A percentile compares a stretch with the other conserved stretches of the same genome.
phyloP scores from a whole-genome alignment of 2,888 invertebrate species.

The Gymnosoma rotundatum region DNA sequence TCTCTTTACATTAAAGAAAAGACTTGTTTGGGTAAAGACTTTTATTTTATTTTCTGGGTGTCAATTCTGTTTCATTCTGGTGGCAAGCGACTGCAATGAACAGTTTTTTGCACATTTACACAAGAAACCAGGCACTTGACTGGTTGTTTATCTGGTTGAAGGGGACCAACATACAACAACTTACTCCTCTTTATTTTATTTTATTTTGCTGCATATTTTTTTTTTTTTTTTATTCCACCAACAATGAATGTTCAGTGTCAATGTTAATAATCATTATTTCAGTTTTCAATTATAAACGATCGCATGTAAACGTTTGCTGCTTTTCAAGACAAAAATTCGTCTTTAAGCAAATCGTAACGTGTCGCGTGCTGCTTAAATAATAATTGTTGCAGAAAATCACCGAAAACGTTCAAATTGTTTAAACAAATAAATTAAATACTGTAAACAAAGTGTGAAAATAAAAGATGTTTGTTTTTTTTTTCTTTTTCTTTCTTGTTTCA shows the following conservation, averaged over 20 bases:
- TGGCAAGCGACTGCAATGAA: conserved; percentile 35
- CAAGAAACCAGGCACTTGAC: conserved; percentile 40
- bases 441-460: conserved; percentile 41
- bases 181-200: conserved; percentile 45
- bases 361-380: conserved; percentile 59
- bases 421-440: conserved; percentile 33
- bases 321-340: conserved; percentile 32
- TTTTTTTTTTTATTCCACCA: conserved; percentile 22
- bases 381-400: neutral
- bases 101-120: conserved; percentile 45
- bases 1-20: conserved; percentile 38
- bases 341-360: conserved; percentile 15
- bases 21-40: conserved; percentile 11
- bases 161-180: conserved; percentile 14
- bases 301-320: conserved; percentile 60
- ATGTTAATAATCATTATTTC: conserved; percentile 69
- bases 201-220: neutral
- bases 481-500: neutral
- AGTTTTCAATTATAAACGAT: conserved; percentile 68
- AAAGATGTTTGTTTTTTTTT: conserved; percentile 5
- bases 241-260: conserved; percentile 61
- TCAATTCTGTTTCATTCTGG: conserved; percentile 43
- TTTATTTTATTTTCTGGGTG: conserved; percentile 34
- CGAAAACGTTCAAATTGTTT: conserved; percentile 31
- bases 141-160: conserved; percentile 5